These are phyloP conservation scores for Callocephalon fimbriatum DNA, from an alignment of 2,113 vertebrate genomes.

Conservation along the genomic window DNA sequence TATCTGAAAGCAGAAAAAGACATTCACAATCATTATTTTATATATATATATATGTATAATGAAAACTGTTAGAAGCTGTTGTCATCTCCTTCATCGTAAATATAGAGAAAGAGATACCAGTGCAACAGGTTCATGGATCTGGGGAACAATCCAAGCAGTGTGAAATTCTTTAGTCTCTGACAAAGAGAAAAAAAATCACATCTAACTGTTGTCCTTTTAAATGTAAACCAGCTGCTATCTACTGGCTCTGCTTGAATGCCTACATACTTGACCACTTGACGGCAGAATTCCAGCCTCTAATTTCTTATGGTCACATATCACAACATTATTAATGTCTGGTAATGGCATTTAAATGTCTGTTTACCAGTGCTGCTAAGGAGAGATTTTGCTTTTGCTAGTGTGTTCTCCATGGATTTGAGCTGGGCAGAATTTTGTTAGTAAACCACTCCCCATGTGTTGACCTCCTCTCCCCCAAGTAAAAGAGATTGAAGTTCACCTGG, in stretches of 20 bases:
- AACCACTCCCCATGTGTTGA: accelerated
- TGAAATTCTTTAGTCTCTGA: conserved; percentile 20
- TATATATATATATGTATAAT: background rate
- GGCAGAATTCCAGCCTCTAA: conserved; percentile 38
- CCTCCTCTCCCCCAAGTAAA: background rate
- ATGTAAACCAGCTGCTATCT: conserved; percentile 39
- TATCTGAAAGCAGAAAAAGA: background rate
- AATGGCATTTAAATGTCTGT: background rate
- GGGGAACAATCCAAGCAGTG: background rate
- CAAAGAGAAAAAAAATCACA: conserved; percentile 16
- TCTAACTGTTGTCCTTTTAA: conserved; percentile 19
- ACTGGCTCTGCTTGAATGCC: conserved; percentile 1
- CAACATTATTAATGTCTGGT: background rate
- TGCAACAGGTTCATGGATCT: conserved; percentile 39
- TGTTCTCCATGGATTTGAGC: background rate
- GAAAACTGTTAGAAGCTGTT: conserved; percentile 3
- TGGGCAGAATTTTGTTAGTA: background rate
- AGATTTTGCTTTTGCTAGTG: background rate
- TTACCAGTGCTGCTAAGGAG: background rate
- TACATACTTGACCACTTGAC: conserved; percentile 19
- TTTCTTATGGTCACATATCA: conserved; percentile 15
- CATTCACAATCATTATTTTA: background rate
- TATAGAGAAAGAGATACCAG: conserved; percentile 39
- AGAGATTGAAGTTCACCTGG: background rate
- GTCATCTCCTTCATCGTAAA: background rate